Evolutionary conservation across 2,888 invertebrate genomes (phyloP).

Genomic region (Hirtodrosophila cameraria): DNA sequence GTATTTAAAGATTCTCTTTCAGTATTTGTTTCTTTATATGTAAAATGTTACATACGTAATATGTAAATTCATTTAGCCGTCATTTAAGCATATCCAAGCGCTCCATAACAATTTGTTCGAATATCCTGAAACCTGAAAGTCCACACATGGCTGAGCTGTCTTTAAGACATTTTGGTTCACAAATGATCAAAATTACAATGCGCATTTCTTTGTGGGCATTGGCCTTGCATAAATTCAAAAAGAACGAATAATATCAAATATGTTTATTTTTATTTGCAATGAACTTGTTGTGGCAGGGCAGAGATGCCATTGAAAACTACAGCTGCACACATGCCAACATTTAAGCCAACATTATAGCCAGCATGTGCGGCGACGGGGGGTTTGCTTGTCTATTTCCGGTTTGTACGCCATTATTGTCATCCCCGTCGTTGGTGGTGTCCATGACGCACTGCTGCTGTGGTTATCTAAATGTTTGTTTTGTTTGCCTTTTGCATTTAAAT

Average conservation of each 20-base stretch:
- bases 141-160: neutral
- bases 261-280: conserved; percentile 71
- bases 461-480: conserved; percentile 69
- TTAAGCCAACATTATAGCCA: conserved; percentile 58
- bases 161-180: conserved; percentile 2
- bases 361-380: conserved; percentile 6
- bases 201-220: conserved; percentile 52
- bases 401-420: conserved; percentile 57
- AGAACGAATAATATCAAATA: conserved; percentile 49
- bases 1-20: no score
- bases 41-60: neutral
- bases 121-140: neutral
- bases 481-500: conserved; percentile 66
- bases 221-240: conserved; percentile 62
- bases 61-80: neutral
- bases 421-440: neutral
- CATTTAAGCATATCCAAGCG: neutral
- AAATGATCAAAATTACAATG: conserved; percentile 37
- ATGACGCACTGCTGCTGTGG: conserved; percentile 38
- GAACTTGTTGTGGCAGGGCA: conserved; percentile 45
- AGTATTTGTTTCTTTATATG: neutral
- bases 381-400: conserved; percentile 70
- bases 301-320: conserved; percentile 21
- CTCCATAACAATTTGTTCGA: conserved; percentile 29
- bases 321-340: conserved; percentile 43